phyloP scores from a whole-genome alignment of 2,113 vertebrate genomes.

The Carassius auratus region DNA sequence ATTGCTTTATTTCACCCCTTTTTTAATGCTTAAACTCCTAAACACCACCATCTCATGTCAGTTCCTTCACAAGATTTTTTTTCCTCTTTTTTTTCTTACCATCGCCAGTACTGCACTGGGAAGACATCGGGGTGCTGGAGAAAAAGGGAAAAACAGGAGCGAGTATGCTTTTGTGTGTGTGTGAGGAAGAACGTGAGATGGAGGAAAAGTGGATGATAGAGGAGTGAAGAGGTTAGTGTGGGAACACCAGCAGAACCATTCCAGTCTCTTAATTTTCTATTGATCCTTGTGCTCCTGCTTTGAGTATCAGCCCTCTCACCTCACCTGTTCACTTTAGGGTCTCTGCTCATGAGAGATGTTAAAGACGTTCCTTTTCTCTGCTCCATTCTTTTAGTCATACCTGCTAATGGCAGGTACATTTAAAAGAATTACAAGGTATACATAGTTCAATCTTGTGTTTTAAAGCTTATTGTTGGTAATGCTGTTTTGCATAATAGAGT shows the following conservation, averaged over 20 bases:
- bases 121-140: constrained; percentile 46
- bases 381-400: neutral
- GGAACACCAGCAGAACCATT: constrained; percentile 72
- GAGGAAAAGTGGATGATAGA: constrained; percentile 61
- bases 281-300: constrained; percentile 64
- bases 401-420: neutral
- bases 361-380: constrained; percentile 22
- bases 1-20: constrained; percentile 54
- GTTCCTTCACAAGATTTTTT: constrained; percentile 43
- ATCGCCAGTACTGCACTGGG: constrained; percentile 52
- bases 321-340: neutral
- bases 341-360: neutral
- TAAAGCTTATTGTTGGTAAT: neutral
- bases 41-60: constrained; percentile 64
- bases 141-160: constrained; percentile 37
- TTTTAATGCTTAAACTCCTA: constrained; percentile 67
- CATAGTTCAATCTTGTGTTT: neutral
- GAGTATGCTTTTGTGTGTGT: constrained; percentile 23
- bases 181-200: constrained; percentile 36
- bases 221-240: constrained; percentile 71
- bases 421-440: neutral
- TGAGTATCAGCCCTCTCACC: constrained; percentile 28
- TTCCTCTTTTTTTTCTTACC: constrained; percentile 60
- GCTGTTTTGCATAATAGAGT: neutral
- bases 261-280: constrained; percentile 78